Base-by-base conservation (phyloP, 2,797 vertebrate genomes). In the Chelon auratus region DNA sequence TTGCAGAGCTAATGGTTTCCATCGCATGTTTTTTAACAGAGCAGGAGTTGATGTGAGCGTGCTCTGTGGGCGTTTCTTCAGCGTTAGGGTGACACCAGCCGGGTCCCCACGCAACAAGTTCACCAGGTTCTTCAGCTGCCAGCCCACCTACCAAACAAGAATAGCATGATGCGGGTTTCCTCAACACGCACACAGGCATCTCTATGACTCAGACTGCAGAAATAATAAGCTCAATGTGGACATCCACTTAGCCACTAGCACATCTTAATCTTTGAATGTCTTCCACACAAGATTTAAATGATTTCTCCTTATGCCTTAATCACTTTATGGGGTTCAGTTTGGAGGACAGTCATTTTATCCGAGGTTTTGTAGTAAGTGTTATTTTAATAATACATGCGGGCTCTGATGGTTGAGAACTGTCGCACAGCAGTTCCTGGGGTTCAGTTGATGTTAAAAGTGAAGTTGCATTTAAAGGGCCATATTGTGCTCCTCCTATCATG, bases 51-150 rank as follows among this genome's bases (percentile, higher is more conserved):
- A 97, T 1, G 96, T 96, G 71, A 97, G 93, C 0, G 95, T 97
- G 73, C 96, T 97, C 92, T 97, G 96, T 45, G 96, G 97, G 52
- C 96, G 95, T 72, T 98, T 97, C 89, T 98, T 97, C 87, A 97
- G 89, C 0, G 96, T 97, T 90, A 98, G 89, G 54, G 95, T 97
- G 64, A 97, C 96, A 30, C 96, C 96, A 5, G 94, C 95, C 26
- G 96, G 96, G 88, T 97, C 96, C 75, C 97, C 96, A 77, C 96
- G 95, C 91, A 97, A 72, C 42, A 95, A 92, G 82, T 96, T 97
- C 51, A 97, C 96, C 33, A 97, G 75, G 86, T 97, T 97, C 91
- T 97, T 97, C 90, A 98, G 85, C 93, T 98, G 96, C 97, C 96
- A 98, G 84, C 97, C 97, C 89, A 98, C 96, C 96, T 97, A 54